These are phyloP conservation scores for Netelia virgata DNA, from an alignment of 2,888 invertebrate genomes.

Conservation along the genomic window DNA sequence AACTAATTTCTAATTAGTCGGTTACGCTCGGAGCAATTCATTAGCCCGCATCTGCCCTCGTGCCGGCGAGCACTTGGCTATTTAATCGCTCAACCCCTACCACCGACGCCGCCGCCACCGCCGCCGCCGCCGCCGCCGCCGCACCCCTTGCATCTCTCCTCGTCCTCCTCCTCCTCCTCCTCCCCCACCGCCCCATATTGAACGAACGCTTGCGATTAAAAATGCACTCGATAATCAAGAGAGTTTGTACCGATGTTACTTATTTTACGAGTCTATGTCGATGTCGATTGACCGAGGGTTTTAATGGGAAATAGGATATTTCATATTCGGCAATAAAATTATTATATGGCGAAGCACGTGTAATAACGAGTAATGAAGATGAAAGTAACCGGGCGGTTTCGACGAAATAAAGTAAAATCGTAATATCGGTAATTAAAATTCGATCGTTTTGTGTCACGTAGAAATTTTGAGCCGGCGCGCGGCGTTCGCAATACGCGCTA, in stretches of 20 bases:
- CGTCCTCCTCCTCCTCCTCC: too few relatives aligned
- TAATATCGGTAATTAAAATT: slow-evolving; percentile 29
- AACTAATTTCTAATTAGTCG: not conserved
- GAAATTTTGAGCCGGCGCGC: not conserved
- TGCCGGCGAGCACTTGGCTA: slow-evolving; percentile 37
- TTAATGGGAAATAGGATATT: slow-evolving; percentile 12
- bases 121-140: too few relatives aligned
- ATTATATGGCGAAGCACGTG: not conserved
- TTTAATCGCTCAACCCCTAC: slow-evolving; percentile 40
- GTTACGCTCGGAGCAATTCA: not conserved
- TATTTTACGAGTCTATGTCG: not conserved
- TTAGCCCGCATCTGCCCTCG: not conserved
- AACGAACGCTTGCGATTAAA: not conserved
- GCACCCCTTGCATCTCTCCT: too few relatives aligned
- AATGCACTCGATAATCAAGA: not conserved
- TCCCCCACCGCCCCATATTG: not conserved
- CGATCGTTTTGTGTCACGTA: not conserved
- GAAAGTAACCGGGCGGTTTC: not conserved
- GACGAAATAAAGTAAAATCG: slow-evolving; percentile 8
- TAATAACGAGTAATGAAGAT: slow-evolving; percentile 17
- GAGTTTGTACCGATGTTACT: not conserved
- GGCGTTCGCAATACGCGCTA: too few relatives aligned
- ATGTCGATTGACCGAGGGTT: not conserved
- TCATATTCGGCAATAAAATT: not conserved
- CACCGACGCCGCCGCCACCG: not conserved